Evolutionary conservation across 2,888 invertebrate species (phyloP), one percentile per base, ranked within the genome.

Genomic region (Carterocephalus palaemon): DNA sequence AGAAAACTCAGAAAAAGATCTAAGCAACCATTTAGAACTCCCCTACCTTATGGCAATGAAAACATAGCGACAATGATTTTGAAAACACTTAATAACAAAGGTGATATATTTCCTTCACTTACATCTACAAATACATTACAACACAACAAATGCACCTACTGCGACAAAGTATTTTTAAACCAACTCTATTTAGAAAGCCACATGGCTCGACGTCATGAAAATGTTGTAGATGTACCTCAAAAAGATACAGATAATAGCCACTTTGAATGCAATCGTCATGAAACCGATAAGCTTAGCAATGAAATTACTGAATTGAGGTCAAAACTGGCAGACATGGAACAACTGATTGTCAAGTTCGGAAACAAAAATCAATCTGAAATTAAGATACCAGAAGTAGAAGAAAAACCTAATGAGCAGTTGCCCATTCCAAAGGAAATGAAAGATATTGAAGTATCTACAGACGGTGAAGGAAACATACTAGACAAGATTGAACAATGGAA

Each of bases 111-210:
- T 52, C 65, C 67, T 9, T 59, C 74, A 8, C 62, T 72, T 15
- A 64, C 73, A 1, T 69, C 71, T 37, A 51, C 57, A 33, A 75
- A 76, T 34, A 60, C 67, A 15, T 57, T 73, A 24, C 89, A 88
- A 46, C 83, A 83, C 48, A 85, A 86, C 51, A 88, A 90, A 82
- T 93, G 93, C 59, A 79, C 72, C 23, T 86, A 88, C 60, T 93
- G 93, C 59, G 88, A 89, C n/a, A 93, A 92, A 74, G 88, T 89
- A 4, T 92, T 92, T 64, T 71, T 91, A 33, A 89, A 91, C 49
- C 88, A 90, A 59, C 84, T 90, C 45, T 92, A 90, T 65, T 78
- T 92, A 47, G 87, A 86, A 64, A 88, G 90, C 29, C 93, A 92
- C 59, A 72, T 90, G 31, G 76, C 83, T 49, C 83, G 92, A 53